Evolutionary conservation across 2,797 vertebrate species (phyloP).

Genomic region (Limnodromus scolopaceus): DNA sequence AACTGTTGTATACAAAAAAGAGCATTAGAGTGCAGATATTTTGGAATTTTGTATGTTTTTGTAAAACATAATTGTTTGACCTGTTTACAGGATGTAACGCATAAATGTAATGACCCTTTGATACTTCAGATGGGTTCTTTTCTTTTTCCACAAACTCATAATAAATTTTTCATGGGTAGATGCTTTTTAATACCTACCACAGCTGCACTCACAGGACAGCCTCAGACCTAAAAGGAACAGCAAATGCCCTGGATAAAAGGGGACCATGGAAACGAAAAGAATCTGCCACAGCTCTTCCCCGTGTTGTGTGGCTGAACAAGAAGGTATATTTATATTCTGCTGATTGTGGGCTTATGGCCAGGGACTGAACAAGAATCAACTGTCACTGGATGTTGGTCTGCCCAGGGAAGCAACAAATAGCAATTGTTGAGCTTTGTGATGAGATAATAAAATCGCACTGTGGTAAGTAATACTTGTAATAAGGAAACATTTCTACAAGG

Average conservation of each 20-base stretch:
- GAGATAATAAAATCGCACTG: not conserved
- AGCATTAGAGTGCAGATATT: not conserved
- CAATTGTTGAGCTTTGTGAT: not conserved
- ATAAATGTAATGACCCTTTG: not conserved
- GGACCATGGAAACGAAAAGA: not conserved
- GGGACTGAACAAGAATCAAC: not conserved
- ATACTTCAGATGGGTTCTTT: not conserved
- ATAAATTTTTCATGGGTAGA: not conserved
- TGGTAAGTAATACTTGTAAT: not conserved
- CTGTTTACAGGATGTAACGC: not conserved
- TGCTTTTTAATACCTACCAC: not conserved
- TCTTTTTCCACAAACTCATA: not conserved
- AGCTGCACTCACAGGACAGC: not conserved
- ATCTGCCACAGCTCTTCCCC: not conserved
- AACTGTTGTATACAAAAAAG: not conserved
- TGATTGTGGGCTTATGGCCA: not conserved
- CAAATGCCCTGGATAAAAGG: not conserved
- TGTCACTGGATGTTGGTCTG: not conserved
- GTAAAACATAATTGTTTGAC: not conserved
- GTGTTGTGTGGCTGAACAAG: not conserved
- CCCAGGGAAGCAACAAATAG: conserved; percentile 3
- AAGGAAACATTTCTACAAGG: not conserved
- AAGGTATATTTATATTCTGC: not conserved
- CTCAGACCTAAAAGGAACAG: not conserved
- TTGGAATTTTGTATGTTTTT: not conserved